Evolutionary conservation across 2,113 vertebrate species (phyloP).

Genomic region (Parus major): DNA sequence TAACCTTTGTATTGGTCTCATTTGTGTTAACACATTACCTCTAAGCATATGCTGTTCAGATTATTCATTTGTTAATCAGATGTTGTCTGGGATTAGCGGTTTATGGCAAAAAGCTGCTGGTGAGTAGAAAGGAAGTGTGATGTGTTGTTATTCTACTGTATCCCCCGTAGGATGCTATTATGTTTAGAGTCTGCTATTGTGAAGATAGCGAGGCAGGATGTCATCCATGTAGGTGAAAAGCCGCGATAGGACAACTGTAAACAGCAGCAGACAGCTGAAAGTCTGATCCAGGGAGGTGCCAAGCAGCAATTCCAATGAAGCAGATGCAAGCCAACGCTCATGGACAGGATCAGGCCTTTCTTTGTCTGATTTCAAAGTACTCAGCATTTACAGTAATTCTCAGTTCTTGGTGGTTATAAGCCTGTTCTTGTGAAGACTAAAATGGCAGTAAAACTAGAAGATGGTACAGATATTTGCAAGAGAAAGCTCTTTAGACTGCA

Average conservation of each 20-base stretch:
- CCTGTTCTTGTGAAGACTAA: neutral
- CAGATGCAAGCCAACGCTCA: neutral
- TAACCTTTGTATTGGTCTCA: neutral
- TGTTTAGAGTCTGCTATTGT: conserved; percentile 55
- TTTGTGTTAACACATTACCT: neutral
- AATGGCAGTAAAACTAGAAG: neutral
- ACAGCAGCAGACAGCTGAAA: neutral
- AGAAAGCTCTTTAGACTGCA: neutral
- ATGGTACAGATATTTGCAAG: neutral
- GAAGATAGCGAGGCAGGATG: conserved; percentile 58
- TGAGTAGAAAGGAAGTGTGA: conserved; percentile 47
- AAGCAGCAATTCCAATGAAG: neutral
- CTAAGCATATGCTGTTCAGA: neutral
- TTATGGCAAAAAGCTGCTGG: neutral
- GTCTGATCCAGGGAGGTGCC: neutral
- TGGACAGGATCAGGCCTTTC: neutral
- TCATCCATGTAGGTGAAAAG: conserved; percentile 33
- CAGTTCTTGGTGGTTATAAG: neutral
- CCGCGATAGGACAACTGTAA: neutral
- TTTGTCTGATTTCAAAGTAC: neutral
- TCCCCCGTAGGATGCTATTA: neutral
- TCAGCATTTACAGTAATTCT: neutral
- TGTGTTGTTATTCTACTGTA: conserved; percentile 5
- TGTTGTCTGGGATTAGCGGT: neutral
- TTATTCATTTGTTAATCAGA: neutral